Conservation (phyloP, 2,888 invertebrate species). For the Nomada ruficornis region DNA sequence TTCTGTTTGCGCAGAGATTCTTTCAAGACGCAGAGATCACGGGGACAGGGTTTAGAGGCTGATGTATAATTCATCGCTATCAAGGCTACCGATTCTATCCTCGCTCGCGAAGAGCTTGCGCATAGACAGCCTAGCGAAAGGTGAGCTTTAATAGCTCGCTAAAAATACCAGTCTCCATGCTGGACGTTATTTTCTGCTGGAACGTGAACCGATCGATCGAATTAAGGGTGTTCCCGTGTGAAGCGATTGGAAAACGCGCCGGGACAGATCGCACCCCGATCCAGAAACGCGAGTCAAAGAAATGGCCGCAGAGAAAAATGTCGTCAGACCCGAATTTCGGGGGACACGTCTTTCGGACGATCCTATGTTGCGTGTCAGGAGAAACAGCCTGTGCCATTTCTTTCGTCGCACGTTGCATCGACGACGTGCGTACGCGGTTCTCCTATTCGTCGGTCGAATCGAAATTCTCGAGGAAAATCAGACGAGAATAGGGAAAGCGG, state of each 20-base stretch:
- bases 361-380: not conserved
- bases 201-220: slow-evolving; percentile 50
- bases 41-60: not conserved
- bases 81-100: slow-evolving; percentile 38
- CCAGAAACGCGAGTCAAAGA: too few species aligned
- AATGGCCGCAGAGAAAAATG: too few species aligned
- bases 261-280: too few species aligned
- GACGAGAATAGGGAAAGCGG: not conserved
- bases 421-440: not conserved
- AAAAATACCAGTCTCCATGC: slow-evolving; percentile 67
- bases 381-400: not conserved
- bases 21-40: too few species aligned
- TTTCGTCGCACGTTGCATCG: not conserved
- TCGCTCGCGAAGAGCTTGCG: slow-evolving; percentile 46
- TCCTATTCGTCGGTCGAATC: not conserved
- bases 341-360: too few species aligned
- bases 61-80: slow-evolving; percentile 29
- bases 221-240: slow-evolving; percentile 22
- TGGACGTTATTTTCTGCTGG: slow-evolving; percentile 57
- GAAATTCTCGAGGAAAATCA: not conserved
- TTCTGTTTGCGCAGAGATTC: not conserved
- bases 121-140: slow-evolving; percentile 43
- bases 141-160: slow-evolving; percentile 66
- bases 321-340: too few species aligned
- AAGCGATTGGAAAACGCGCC: not conserved